Percentiles rank a stretch among this genome's conserved stretches.
phyloP scores from a whole-genome alignment of 2,113 vertebrate species.

The Hippocampus guttulatus region DNA sequence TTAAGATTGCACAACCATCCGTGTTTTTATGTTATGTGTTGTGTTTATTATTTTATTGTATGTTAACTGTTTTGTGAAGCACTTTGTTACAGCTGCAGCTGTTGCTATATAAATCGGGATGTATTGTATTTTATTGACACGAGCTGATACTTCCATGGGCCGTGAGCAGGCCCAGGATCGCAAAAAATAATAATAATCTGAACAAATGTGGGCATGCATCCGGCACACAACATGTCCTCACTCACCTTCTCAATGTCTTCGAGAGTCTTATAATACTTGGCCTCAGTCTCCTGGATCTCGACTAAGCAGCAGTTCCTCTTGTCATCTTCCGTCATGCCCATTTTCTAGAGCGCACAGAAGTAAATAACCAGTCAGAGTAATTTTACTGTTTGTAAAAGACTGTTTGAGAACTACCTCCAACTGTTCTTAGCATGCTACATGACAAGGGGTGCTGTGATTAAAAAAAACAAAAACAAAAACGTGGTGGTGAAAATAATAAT shows the following conservation, averaged over 20 bases:
- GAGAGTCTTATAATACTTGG: constrained; percentile 94
- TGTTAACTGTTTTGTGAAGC: no score
- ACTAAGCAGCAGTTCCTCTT: constrained; percentile 93
- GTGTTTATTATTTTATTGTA: no score
- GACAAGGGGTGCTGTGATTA: neutral
- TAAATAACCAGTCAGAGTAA: constrained; percentile 2
- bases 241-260: constrained; percentile 94
- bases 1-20: no score
- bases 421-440: neutral
- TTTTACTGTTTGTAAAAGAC: neutral
- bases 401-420: neutral
- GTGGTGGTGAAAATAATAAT: neutral
- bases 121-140: constrained; percentile 13
- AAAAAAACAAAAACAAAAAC: no score
- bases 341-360: constrained; percentile 75
- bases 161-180: constrained; percentile 9
- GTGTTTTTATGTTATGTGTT: no score
- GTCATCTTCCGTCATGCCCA: constrained; percentile 97
- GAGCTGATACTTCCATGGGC: constrained; percentile 55
- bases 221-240: neutral
- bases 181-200: neutral
- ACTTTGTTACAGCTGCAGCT: no score
- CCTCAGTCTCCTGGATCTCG: constrained; percentile 95
- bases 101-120: no score
- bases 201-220: neutral